A percentile compares a stretch with the other conserved stretches of the same genome.
Evolutionary conservation across 1,140 invertebrate genomes (phyloP).

Genomic region (Drosophila mojavensis): DNA sequence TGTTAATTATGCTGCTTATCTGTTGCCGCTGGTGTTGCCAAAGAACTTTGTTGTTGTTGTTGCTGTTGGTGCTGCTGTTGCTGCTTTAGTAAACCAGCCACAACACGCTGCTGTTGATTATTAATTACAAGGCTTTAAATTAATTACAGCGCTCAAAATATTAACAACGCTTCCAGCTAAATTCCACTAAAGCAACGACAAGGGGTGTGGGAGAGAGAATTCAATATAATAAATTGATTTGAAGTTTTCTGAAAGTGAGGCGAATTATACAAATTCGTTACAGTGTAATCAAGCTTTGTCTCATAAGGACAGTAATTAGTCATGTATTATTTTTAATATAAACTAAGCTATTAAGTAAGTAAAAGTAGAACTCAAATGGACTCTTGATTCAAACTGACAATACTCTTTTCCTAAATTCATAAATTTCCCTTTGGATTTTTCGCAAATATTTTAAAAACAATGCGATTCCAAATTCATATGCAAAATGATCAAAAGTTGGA

Average conservation of each 20-base stretch:
- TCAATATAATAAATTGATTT: constrained; percentile 43
- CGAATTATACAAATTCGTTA: not conserved
- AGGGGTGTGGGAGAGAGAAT: not conserved
- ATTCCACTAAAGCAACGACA: constrained; percentile 20
- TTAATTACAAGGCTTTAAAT: constrained; percentile 80
- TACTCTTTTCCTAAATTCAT: too few relatives aligned
- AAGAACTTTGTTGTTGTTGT: constrained; percentile 1
- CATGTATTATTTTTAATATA: too few relatives aligned
- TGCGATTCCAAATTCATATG: too few relatives aligned
- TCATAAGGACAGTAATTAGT: too few relatives aligned
- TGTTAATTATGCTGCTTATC: constrained; percentile 76
- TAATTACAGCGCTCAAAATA: constrained; percentile 79
- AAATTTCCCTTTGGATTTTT: not conserved
- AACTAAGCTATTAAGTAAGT: too few relatives aligned
- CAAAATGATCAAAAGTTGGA: not conserved
- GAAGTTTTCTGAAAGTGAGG: not conserved
- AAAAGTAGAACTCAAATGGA: too few relatives aligned
- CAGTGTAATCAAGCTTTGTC: too few relatives aligned
- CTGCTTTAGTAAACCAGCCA: constrained; percentile 26
- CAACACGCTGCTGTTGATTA: constrained; percentile 67
- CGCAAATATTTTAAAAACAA: too few relatives aligned
- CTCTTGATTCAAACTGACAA: too few relatives aligned
- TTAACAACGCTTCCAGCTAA: constrained; percentile 59
- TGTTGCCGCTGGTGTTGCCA: constrained; percentile 40
- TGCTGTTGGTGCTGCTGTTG: constrained; percentile 18